Base-by-base conservation (phyloP, 2,888 invertebrate species). In the Mythimna lalbum region DNA sequence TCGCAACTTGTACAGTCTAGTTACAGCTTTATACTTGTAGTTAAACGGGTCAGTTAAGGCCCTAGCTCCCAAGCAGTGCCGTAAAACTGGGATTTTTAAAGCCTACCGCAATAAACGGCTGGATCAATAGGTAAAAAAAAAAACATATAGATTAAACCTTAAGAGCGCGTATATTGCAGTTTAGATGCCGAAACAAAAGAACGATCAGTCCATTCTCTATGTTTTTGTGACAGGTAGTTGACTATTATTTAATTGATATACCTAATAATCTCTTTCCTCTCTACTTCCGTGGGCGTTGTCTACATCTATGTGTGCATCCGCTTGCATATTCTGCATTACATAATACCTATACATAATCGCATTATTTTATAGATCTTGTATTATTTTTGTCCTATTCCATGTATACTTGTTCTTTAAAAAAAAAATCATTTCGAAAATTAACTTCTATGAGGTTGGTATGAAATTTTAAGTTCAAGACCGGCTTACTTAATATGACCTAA, bases 1-100 rank as follows among this genome's bases (percentile, higher is more conserved):
- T 72, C 10, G 65, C 76, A 73, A 76, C n/a, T 36, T 27, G 23
- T 63, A 17, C 36, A 63, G 31, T 67, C 66, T 52, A 64, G 43
- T 78, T 73, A 23, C 27, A 67, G 56, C 63, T 73, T 52, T 49
- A 39, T 52, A 55, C 63, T 63, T 9, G 62, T 59, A 23, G n/a
- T 53, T 60, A 23, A 65, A 76, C 27, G 39, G 21, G 33, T 27
- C 27, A 27, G 27, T 27, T 27, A 27, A 27, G 27, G 27, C 27
- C 3, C 27, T 27, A 27, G 27, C 27, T 27, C 27, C 27, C 27
- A 4, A 27, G 27, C 3, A 1, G 27, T 27, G 27, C 4, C 27
- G 4, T 27, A 27, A 27, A 27, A 27, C n/a, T n/a, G n/a, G n/a
- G n/a, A n/a, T n/a, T n/a, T n/a, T n/a, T n/a, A n/a, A n/a, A n/a